Evolutionary conservation across 2,797 vertebrate genomes (phyloP).

Genomic region (Onychomys torridus): DNA sequence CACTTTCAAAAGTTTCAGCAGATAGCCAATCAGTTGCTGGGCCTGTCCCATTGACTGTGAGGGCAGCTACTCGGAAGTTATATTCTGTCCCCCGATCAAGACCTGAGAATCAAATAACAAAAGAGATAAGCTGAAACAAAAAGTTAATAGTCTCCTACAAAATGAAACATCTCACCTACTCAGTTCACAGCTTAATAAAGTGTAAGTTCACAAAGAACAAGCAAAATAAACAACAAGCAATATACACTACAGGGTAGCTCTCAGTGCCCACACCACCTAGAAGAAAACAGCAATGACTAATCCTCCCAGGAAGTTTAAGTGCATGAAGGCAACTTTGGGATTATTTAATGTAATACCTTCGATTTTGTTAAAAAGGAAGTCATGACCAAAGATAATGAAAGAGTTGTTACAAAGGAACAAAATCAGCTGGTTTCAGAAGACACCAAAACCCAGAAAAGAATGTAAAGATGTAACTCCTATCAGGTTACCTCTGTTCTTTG

Average conservation of each 20-base stretch:
- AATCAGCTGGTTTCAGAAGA: slow-evolving; percentile 43
- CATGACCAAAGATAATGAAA: slow-evolving; percentile 53
- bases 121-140: background rate
- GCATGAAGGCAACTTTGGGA: slow-evolving; percentile 2
- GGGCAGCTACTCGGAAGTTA: slow-evolving; percentile 94
- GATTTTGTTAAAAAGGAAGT: slow-evolving; percentile 40
- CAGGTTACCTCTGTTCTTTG: slow-evolving; percentile 24
- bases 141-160: background rate
- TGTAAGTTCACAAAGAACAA: slow-evolving; percentile 36
- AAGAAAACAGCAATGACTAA: slow-evolving; percentile 1
- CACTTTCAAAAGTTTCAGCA: slow-evolving; percentile 97
- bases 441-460: slow-evolving; percentile 52
- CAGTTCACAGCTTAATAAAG: background rate
- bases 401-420: slow-evolving; percentile 43
- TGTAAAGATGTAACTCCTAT: slow-evolving; percentile 13
- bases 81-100: slow-evolving; percentile 97
- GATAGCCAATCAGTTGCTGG: slow-evolving; percentile 95
- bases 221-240: slow-evolving; percentile 10
- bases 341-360: slow-evolving; percentile 13
- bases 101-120: slow-evolving; percentile 86
- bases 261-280: background rate
- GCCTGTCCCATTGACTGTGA: slow-evolving; percentile 95
- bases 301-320: background rate
- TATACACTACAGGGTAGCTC: background rate
- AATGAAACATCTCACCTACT: background rate